Percentiles rank a stretch among this genome's conserved stretches.
These are phyloP conservation scores for Troides helena DNA, from an alignment of 2,888 invertebrate genomes.

Conservation along the genomic window DNA sequence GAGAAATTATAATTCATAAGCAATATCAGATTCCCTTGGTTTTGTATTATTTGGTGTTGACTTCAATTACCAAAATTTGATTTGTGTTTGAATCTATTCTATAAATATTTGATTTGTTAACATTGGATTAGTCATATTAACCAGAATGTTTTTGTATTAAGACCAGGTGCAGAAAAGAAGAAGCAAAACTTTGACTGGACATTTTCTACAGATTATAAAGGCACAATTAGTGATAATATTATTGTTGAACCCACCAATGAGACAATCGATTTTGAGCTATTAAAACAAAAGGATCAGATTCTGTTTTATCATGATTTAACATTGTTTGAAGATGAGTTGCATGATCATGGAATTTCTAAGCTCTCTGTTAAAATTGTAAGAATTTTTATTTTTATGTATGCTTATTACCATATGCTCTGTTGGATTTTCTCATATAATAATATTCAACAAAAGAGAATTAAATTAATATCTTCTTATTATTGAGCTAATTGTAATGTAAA, in stretches of 20 bases:
- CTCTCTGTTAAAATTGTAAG: constrained; percentile 96
- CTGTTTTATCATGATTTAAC: constrained; percentile 96
- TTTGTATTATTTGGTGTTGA: too few relatives aligned
- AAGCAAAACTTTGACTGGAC: constrained; percentile 98
- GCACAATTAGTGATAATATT: constrained; percentile 84
- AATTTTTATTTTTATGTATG: constrained; percentile 33
- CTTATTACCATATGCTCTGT: background rate
- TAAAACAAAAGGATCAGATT: constrained; percentile 94
- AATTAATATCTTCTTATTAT: too few relatives aligned
- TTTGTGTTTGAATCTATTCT: too few relatives aligned
- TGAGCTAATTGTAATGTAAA: too few relatives aligned
- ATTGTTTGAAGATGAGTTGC: constrained; percentile 98
- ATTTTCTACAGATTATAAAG: constrained; percentile 94
- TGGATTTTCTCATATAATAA: background rate
- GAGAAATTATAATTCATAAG: too few relatives aligned
- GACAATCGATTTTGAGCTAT: constrained; percentile 90
- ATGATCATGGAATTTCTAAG: constrained; percentile 97
- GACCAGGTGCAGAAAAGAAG: constrained; percentile 88
- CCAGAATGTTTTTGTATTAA: constrained; percentile 50
- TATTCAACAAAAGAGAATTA: too few relatives aligned
- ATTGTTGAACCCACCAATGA: constrained; percentile 83
- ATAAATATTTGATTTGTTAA: too few relatives aligned
- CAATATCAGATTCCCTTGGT: too few relatives aligned
- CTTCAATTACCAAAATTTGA: too few relatives aligned
- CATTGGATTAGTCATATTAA: background rate